Conservation (phyloP, 2,888 invertebrate genomes). For the Tachina fera region DNA sequence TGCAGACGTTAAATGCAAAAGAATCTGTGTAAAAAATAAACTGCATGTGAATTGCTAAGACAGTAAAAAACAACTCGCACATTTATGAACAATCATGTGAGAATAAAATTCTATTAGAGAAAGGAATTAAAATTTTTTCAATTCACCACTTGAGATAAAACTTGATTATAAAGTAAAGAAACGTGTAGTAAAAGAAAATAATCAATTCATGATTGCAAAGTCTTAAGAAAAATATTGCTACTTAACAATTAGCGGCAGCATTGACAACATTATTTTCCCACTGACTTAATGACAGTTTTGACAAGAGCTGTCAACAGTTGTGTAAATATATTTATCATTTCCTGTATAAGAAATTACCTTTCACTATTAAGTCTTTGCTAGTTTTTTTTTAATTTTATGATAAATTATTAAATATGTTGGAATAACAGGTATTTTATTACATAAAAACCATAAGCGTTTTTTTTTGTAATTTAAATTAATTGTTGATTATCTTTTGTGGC, state of each 20-base stretch:
- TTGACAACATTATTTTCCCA: conserved; percentile 53
- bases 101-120: conserved; percentile 38
- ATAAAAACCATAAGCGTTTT: background rate
- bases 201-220: conserved; percentile 15
- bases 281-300: conserved; percentile 39
- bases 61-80: background rate
- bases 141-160: conserved; percentile 45
- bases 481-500: no score
- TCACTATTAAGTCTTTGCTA: background rate
- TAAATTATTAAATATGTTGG: background rate
- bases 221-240: background rate
- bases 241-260: background rate
- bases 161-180: conserved; percentile 29
- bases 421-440: background rate
- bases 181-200: conserved; percentile 12
- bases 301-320: conserved; percentile 39
- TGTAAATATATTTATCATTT: conserved; percentile 47
- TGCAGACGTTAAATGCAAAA: conserved; percentile 9
- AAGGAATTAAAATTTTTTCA: conserved; percentile 58
- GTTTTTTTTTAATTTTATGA: background rate
- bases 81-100: conserved; percentile 50
- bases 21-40: conserved; percentile 12
- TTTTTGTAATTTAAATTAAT: background rate
- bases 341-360: conserved; percentile 22
- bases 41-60: conserved; percentile 3